These are phyloP conservation scores for Mesoligia furuncula DNA, from an alignment of 2,888 invertebrate species.

Conservation along the genomic window DNA sequence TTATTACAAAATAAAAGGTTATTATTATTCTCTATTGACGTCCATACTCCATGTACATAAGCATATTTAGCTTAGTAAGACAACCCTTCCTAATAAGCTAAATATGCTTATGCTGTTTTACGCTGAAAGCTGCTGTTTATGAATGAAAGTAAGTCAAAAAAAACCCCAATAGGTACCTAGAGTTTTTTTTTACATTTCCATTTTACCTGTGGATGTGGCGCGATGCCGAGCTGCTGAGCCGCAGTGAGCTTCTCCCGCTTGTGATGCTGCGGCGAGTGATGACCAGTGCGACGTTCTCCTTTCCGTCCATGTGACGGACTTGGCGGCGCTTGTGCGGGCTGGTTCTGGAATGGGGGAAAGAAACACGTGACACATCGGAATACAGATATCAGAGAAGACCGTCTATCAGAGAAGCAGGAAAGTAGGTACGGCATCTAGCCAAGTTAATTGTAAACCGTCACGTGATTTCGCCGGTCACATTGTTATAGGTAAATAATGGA, in stretches of 20 bases:
- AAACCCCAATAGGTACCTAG: neutral
- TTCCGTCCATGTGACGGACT: conserved; percentile 87
- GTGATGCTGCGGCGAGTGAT: conserved; percentile 87
- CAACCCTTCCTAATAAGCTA: neutral
- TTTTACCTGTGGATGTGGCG: conserved; percentile 85
- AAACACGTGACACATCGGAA: neutral
- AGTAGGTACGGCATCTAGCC: neutral
- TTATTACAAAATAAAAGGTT: no score
- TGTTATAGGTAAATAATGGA: neutral
- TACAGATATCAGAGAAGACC: neutral
- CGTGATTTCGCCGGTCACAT: neutral
- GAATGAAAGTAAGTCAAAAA: no score
- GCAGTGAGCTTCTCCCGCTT: conserved; percentile 88
- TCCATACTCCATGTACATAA: no score
- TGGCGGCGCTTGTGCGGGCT: conserved; percentile 83
- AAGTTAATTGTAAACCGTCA: neutral
- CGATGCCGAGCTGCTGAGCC: conserved; percentile 87
- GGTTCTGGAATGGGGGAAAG: conserved; percentile 73
- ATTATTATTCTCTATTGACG: no score
- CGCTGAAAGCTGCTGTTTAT: no score
- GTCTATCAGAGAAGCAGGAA: neutral
- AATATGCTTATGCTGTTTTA: neutral
- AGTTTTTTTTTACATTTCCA: neutral
- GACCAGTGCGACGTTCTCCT: conserved; percentile 84
- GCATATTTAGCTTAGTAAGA: neutral